Base-by-base conservation (phyloP, 2,113 vertebrate species). In the Nanorana parkeri region DNA sequence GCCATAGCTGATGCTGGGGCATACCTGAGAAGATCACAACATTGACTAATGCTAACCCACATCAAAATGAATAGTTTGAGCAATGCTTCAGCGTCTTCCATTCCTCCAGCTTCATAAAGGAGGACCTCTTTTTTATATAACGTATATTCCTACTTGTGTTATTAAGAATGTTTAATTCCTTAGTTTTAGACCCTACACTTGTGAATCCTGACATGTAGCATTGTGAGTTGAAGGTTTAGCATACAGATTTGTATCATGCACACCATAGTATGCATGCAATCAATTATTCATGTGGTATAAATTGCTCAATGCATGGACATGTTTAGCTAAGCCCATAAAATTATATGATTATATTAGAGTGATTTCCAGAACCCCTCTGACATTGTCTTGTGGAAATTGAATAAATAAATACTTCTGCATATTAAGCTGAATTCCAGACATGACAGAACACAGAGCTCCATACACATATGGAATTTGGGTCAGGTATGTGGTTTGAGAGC, bases 201-300 rank as follows among this genome's bases (percentile, higher is more conserved):
- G 5, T 32, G 10, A 16, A 19, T 5, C 24, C n/a, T 47, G 16
- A 69, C 51, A 24, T 52, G 67, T 17, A 24, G 23, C 66, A 23
- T 15, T 10, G 17, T 17, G 47, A 28, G n/a, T 51, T 17, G 36
- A 55, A 56, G 19, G 24, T 58, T 73, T 60, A 36, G 21, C 21
- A 29, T 36, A 15, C 56, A 36, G 17, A 74, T 13, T 21, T 51
- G n/a, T 60, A 16, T 20, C 55, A 21, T 20, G 3, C 52, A 60
- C 4, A 17, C 19, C 58, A 51, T 58, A 47, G 58, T 51, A 20
- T 47, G 58, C 24, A 20, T 77, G 10, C 60, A 64, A 77, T 77
- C 74, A 64, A 65, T 76, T 77, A 77, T 65, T 77, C 58, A 77
- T 77, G 24, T 77, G 64, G 36, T 47, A 64, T 51, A 76, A 65